phyloP scores from a whole-genome alignment of 2,797 vertebrate species.

The Salarias fasciatus region DNA sequence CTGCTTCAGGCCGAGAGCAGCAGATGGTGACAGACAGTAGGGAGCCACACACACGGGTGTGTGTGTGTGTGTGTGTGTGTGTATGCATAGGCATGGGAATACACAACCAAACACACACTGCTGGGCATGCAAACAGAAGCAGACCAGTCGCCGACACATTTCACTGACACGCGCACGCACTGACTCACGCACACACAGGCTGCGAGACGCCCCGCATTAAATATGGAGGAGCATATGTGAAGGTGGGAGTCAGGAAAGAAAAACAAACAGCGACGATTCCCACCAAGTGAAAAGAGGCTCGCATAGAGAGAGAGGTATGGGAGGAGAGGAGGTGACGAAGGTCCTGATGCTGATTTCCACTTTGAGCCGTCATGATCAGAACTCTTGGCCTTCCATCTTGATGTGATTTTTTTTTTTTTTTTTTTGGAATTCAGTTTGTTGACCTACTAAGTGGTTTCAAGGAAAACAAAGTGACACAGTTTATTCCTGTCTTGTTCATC shows the following conservation, averaged over 20 bases:
- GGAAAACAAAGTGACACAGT: no score
- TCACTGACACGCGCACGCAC: slow-evolving; percentile 29
- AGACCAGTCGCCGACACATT: slow-evolving; percentile 21
- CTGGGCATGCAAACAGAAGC: slow-evolving; percentile 22
- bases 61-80: no score
- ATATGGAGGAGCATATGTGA: slow-evolving; percentile 64
- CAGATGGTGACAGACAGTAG: slow-evolving; percentile 61
- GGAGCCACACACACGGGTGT: slow-evolving; percentile 27
- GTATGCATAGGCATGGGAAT: no score
- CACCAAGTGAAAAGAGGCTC: neutral
- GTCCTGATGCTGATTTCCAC: no score
- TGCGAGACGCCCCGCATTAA: slow-evolving; percentile 18
- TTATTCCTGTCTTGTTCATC: no score
- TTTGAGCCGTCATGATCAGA: no score
- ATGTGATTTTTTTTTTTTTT: no score
- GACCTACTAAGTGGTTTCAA: no score
- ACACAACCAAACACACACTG: slow-evolving; percentile 14
- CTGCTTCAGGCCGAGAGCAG: slow-evolving; percentile 28
- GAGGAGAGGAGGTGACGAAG: neutral
- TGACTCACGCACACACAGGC: slow-evolving; percentile 20
- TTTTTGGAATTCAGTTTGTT: no score
- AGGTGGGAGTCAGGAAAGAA: slow-evolving; percentile 40
- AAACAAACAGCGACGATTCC: slow-evolving; percentile 39
- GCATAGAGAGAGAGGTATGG: neutral
- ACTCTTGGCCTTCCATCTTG: no score